phyloP scores from a whole-genome alignment of 2,113 vertebrate genomes.

The Gymnobelideus leadbeateri region DNA sequence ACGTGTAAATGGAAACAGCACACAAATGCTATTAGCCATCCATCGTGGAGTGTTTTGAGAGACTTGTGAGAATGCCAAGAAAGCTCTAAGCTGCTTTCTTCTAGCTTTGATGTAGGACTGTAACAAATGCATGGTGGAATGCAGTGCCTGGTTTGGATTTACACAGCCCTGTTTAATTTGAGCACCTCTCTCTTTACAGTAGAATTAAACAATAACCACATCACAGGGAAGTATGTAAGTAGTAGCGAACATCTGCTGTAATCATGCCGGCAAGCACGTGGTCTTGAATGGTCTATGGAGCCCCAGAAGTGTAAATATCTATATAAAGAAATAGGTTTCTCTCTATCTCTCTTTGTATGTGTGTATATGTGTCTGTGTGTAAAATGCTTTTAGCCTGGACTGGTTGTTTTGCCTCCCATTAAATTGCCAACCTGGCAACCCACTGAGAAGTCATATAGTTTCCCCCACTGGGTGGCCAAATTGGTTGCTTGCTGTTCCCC shows the following conservation, averaged over 20 bases:
- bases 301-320: constrained; percentile 69
- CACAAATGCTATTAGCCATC: neutral
- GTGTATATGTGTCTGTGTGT: neutral
- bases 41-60: neutral
- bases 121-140: constrained; percentile 64
- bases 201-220: constrained; percentile 75
- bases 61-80: neutral
- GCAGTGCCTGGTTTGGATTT: constrained; percentile 75
- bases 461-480: neutral
- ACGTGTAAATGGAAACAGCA: neutral
- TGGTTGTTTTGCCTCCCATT: constrained; percentile 44
- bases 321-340: constrained; percentile 57
- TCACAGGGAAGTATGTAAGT: constrained; percentile 72
- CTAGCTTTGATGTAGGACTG: constrained; percentile 68
- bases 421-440: neutral
- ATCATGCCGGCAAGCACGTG: constrained; percentile 59
- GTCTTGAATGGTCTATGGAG: constrained; percentile 63
- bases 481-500: constrained; percentile 35
- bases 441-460: neutral
- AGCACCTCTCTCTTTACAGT: constrained; percentile 68
- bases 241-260: constrained; percentile 77
- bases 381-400: constrained; percentile 27
- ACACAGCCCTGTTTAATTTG: constrained; percentile 71
- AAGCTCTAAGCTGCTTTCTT: constrained; percentile 21
- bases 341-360: neutral